These are phyloP conservation scores for Choloepus hoffmanni DNA, from an alignment of 2,113 vertebrate species.

Conservation along the genomic window DNA sequence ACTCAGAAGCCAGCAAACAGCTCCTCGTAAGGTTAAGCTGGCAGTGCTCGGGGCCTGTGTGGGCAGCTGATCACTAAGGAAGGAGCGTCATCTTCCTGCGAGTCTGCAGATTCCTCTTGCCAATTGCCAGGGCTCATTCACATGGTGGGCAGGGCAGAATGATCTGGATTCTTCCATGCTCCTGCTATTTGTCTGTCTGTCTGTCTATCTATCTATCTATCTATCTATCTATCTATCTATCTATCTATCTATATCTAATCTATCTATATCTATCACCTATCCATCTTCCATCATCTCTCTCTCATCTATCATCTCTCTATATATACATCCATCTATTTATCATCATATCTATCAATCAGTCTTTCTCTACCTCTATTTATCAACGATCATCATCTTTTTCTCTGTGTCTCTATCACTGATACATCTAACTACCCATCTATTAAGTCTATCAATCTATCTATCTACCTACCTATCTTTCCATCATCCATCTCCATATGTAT, in stretches of 20 bases:
- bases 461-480: background rate
- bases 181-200: too few relatives aligned
- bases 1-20: background rate
- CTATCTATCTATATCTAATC: background rate
- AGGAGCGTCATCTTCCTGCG: background rate
- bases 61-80: background rate
- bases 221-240: background rate
- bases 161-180: constrained; percentile 48
- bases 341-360: too few relatives aligned
- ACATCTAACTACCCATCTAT: background rate
- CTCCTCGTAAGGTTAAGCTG: constrained; percentile 6
- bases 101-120: background rate
- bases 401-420: too few relatives aligned
- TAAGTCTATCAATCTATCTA: too few relatives aligned
- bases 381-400: too few relatives aligned
- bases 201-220: background rate
- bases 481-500: background rate
- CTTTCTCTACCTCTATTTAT: too few relatives aligned
- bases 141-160: background rate
- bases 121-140: constrained; percentile 35
- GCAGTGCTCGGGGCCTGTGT: background rate
- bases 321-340: background rate
- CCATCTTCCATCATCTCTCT: too few relatives aligned
- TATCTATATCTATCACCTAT: background rate
- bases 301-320: background rate